These are phyloP conservation scores for Nomada fucata DNA, from an alignment of 2,888 invertebrate species.

Conservation along the genomic window DNA sequence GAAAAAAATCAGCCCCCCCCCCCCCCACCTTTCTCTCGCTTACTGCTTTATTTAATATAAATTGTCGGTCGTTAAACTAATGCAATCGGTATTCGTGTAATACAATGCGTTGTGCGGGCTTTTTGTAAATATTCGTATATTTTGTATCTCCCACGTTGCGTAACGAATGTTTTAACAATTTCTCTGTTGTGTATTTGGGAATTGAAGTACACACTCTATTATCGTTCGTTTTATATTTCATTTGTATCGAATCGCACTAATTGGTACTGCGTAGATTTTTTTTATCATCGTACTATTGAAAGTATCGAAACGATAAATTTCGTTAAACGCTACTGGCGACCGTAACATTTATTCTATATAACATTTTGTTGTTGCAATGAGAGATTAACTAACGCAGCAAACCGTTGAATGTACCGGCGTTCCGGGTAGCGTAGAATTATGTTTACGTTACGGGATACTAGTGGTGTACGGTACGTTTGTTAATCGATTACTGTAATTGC, in stretches of 20 bases:
- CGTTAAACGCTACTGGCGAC: background rate
- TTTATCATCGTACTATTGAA: background rate
- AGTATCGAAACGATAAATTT: background rate
- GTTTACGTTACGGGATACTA: constrained; percentile 49
- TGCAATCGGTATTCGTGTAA: too few species aligned
- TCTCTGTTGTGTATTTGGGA: too few species aligned
- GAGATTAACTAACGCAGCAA: constrained; percentile 32
- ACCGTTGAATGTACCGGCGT: background rate
- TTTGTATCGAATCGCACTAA: too few species aligned
- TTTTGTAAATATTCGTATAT: background rate
- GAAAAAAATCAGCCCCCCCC: too few species aligned
- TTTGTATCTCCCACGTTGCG: background rate
- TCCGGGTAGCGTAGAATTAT: constrained; percentile 40
- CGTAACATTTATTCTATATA: background rate
- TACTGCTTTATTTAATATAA: too few species aligned
- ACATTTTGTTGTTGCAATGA: background rate
- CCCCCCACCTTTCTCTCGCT: too few species aligned
- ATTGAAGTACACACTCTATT: too few species aligned
- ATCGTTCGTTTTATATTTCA: too few species aligned
- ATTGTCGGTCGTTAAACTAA: too few species aligned
- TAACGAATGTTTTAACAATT: too few species aligned
- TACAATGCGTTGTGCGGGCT: too few species aligned
- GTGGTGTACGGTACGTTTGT: constrained; percentile 52
- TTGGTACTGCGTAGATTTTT: too few species aligned
- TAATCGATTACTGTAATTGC: constrained; percentile 60